These are phyloP conservation scores for Anoplolepis gracilipes DNA, from an alignment of 1,140 invertebrate genomes.

Conservation along the genomic window DNA sequence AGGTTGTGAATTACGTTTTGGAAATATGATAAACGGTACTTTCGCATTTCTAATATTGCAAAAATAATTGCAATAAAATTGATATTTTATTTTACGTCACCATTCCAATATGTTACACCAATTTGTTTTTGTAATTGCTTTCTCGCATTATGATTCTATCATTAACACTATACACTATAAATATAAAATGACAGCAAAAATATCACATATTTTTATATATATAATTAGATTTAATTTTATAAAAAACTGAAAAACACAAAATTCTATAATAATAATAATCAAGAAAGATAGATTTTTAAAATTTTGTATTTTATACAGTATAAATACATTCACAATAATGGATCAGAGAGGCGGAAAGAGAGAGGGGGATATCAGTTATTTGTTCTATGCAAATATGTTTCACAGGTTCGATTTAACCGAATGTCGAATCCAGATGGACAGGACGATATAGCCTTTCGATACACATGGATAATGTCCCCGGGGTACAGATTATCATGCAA, in stretches of 20 bases:
- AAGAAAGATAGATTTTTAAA: not conserved
- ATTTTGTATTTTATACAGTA: not conserved
- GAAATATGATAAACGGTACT: not conserved
- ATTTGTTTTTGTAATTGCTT: not conserved
- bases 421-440: slow-evolving; percentile 25
- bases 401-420: slow-evolving; percentile 67
- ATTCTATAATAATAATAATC: not conserved
- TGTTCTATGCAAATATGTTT: slow-evolving; percentile 78
- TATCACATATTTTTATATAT: not conserved
- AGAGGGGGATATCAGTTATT: slow-evolving; percentile 40
- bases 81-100: not conserved
- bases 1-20: not conserved
- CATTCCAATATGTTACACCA: not conserved
- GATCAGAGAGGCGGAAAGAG: not conserved
- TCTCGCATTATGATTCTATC: not conserved
- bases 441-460: not conserved
- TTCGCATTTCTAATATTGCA: not conserved
- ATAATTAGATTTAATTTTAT: not conserved
- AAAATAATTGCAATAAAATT: not conserved
- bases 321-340: slow-evolving; percentile 1
- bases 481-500: slow-evolving; percentile 5
- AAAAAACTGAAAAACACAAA: not conserved
- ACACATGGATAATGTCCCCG: slow-evolving; percentile 15
- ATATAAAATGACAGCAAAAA: not conserved
- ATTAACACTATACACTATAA: not conserved